These are phyloP conservation scores for Sebastiscus albofasciatus DNA, from an alignment of 2,797 vertebrate species.

Conservation along the genomic window DNA sequence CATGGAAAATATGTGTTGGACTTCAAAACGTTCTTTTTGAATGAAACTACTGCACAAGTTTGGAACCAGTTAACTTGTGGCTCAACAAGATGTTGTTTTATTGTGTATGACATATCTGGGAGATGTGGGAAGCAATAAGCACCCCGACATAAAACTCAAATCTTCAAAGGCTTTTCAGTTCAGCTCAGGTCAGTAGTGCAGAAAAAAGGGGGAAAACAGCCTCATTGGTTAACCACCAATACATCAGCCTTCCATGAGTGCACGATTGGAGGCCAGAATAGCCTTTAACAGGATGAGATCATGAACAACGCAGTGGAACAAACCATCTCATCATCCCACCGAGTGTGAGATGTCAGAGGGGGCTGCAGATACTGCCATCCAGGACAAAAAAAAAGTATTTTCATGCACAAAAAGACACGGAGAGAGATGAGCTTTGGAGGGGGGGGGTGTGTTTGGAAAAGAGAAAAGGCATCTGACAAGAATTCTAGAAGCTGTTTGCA, in stretches of 20 bases:
- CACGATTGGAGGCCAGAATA: conserved; percentile 45
- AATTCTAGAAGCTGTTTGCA: conserved; percentile 53
- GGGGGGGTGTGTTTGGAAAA: not conserved
- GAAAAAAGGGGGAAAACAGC: conserved; percentile 8
- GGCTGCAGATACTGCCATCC: conserved; percentile 28
- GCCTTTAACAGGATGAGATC: conserved; percentile 72
- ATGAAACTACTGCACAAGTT: conserved; percentile 5
- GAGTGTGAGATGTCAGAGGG: conserved; percentile 23
- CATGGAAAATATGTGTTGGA: conserved; percentile 1
- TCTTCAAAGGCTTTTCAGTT: conserved; percentile 41
- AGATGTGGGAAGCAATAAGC: conserved; percentile 4
- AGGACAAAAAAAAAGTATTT: not conserved
- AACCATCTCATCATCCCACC: conserved; percentile 63
- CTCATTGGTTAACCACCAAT: conserved; percentile 60
- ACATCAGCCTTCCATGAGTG: conserved; percentile 56
- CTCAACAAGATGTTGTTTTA: conserved; percentile 10
- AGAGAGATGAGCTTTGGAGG: not conserved
- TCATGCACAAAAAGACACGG: not conserved
- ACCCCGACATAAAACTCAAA: conserved; percentile 6
- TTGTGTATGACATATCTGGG: conserved; percentile 14
- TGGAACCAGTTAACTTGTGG: not conserved
- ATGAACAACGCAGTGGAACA: conserved; percentile 73
- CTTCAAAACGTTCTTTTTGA: not conserved
- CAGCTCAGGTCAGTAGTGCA: conserved; percentile 52
- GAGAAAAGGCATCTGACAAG: conserved; percentile 25